Evolutionary conservation across 2,113 vertebrate species (phyloP).

Genomic region (Scytalopus superciliaris): DNA sequence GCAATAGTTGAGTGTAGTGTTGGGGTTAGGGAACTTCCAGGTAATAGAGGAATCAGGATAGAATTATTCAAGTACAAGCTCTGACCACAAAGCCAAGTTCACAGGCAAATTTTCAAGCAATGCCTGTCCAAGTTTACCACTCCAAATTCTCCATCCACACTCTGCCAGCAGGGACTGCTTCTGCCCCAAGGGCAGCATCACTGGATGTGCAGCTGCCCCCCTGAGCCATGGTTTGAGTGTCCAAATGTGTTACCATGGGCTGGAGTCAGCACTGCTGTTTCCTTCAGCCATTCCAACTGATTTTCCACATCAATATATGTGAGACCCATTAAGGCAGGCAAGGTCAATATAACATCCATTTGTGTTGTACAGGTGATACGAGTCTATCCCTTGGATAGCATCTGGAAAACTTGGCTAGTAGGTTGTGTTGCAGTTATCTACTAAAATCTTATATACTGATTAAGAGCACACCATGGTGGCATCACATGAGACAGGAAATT

Average conservation of each 20-base stretch:
- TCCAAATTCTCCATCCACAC: background rate
- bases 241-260: background rate
- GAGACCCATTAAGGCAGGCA: background rate
- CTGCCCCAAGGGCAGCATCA: background rate
- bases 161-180: background rate
- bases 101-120: background rate
- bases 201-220: background rate
- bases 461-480: background rate
- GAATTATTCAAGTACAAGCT: background rate
- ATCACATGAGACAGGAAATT: background rate
- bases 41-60: background rate
- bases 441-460: background rate
- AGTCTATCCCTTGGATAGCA: background rate
- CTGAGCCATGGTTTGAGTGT: background rate
- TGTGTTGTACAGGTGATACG: background rate
- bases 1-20: background rate
- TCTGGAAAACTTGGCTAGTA: background rate
- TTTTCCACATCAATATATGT: fast-evolving
- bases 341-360: background rate
- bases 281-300: background rate
- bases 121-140: background rate
- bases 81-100: background rate
- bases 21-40: background rate
- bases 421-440: background rate
- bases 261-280: background rate